Percentiles rank a stretch among this genome's conserved stretches.
Evolutionary conservation across 2,888 invertebrate species (phyloP).

Genomic region (Bhutanitis thaidina): DNA sequence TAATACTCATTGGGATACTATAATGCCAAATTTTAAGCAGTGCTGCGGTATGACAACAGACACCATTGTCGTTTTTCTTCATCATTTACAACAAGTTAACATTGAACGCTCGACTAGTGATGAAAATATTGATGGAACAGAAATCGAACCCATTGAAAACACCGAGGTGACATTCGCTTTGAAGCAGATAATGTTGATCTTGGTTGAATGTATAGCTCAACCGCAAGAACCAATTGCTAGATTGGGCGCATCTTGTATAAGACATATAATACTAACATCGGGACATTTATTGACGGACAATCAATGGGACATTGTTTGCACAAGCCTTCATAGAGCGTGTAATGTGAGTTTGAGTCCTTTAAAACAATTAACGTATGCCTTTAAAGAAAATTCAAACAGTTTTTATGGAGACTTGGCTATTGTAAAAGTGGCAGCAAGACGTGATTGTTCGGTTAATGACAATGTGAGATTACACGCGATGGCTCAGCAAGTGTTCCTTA

Average conservation of each 20-base stretch:
- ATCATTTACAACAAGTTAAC: conserved; percentile 84
- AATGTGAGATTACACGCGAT: conserved; percentile 91
- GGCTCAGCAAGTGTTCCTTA: conserved; percentile 92
- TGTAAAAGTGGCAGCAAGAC: conserved; percentile 95
- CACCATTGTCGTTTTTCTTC: conserved; percentile 91
- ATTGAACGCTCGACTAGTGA: conserved; percentile 57
- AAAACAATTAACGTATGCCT: conserved; percentile 93
- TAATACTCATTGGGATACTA: conserved; percentile 85
- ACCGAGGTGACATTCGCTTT: conserved; percentile 86
- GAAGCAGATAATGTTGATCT: conserved; percentile 90
- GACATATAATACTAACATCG: conserved; percentile 90
- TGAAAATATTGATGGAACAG: conserved; percentile 54
- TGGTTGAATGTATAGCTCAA: conserved; percentile 94
- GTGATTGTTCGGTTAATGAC: conserved; percentile 91
- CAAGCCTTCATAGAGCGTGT: conserved; percentile 90
- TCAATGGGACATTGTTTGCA: conserved; percentile 93
- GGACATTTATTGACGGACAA: conserved; percentile 89
- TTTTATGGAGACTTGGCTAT: conserved; percentile 96
- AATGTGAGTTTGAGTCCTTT: conserved; percentile 92
- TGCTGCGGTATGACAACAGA: conserved; percentile 96
- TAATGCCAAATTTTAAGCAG: conserved; percentile 95
- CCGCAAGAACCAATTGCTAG: conserved; percentile 94
- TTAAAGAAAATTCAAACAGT: conserved; percentile 94
- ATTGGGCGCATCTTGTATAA: conserved; percentile 94
- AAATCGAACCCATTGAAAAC: conserved; percentile 78